Evolutionary conservation across 2,888 invertebrate species (phyloP), one percentile per base, ranked within the genome.

Genomic region (Vanessa cardui): DNA sequence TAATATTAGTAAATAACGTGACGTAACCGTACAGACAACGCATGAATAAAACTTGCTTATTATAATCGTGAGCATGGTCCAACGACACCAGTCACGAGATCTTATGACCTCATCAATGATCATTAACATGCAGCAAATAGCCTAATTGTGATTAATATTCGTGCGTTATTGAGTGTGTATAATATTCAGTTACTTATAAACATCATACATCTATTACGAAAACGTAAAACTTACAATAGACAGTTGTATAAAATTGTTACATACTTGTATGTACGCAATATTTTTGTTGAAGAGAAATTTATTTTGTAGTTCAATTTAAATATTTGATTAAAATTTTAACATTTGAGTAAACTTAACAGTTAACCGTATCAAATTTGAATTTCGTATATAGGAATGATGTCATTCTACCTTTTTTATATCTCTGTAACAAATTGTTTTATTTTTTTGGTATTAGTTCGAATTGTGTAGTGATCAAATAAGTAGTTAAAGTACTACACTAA

Each of bases 81-180:
- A 54, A 60, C 33, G 59, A 46, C 26, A 46, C 56, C 8, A 44
- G 54, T 58, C 64, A 70, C 70, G 65, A 60, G 45, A 67, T 46
- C 60, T 56, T 59, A 71, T 72, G 74, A 74, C 72, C 65, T 73
- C 73, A 74, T 71, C 68, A 69, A 65, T 69, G 63, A 61, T 66
- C 64, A 69, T 70, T 66, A 68, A 71, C 64, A 72, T 67, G 68
- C 68, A 64, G 21, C 64, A 47, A 56, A 66, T 65, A 45, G 63
- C 58, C 54, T 69, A 68, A 66, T 70, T 62, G 60, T 63, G 50
- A 62, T 72, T 62, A 69, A 68, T 68, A 65, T 69, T 60, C 64
- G 33, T 65, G 39, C 26, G n/a, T 33, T 39, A 12, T 56, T 39
- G n/a, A 39, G 26, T 39, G 56, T 39, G n/a, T 33, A 21, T 20